A percentile compares a stretch with the other conserved stretches of the same genome.
Conservation (phyloP, 2,113 vertebrate genomes). For the Sceloporus undulatus region DNA sequence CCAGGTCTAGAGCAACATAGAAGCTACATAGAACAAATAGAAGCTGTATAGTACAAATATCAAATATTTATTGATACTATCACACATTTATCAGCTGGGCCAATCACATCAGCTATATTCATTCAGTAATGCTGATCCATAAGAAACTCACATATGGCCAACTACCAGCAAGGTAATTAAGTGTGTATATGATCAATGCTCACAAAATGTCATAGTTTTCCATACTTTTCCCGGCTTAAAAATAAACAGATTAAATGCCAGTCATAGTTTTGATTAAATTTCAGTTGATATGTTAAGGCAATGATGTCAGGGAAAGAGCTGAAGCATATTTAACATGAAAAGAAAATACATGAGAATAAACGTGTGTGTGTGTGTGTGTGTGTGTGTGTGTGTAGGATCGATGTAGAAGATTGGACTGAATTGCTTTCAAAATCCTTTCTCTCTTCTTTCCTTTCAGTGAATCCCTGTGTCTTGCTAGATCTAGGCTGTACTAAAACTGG, state of each 20-base stretch:
- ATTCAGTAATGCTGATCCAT: not conserved
- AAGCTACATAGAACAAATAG: too few species aligned
- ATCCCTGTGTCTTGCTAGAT: not conserved
- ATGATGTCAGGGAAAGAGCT: constrained; percentile 30
- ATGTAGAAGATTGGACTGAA: not conserved
- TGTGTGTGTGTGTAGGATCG: not conserved
- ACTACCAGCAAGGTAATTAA: not conserved
- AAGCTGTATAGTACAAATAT: too few species aligned
- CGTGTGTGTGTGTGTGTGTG: too few species aligned
- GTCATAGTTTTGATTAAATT: constrained; percentile 3
- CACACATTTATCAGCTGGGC: too few species aligned
- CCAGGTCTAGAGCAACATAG: too few species aligned
- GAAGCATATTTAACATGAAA: constrained; percentile 44
- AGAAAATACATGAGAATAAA: not conserved
- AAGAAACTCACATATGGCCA: not conserved
- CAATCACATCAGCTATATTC: too few species aligned
- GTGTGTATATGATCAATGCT: not conserved
- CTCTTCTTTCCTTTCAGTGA: not conserved
- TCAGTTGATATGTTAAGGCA: constrained; percentile 38
- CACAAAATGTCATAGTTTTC: not conserved
- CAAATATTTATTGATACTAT: too few species aligned
- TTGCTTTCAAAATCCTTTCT: not conserved
- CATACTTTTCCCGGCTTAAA: not conserved
- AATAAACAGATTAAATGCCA: rapidly evolving
- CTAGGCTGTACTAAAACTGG: not conserved